A percentile compares a stretch with the other conserved stretches of the same genome.
Evolutionary conservation across 2,888 invertebrate species (phyloP).

Genomic region (Nineta flava): DNA sequence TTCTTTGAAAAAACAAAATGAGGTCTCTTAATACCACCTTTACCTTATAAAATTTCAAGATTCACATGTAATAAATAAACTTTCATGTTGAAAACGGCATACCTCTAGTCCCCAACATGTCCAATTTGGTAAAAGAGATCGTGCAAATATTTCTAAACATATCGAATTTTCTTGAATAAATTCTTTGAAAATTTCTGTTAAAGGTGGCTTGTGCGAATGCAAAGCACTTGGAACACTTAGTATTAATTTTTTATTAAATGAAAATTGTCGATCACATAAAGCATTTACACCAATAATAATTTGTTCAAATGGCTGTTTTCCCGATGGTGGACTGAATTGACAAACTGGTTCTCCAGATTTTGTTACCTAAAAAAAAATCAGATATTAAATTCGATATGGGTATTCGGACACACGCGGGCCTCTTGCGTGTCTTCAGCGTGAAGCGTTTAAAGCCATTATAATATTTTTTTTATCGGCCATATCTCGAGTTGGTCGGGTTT

Average conservation of each 20-base stretch:
- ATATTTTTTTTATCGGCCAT: too few species aligned
- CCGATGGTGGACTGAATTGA: constrained; percentile 42
- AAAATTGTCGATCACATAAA: constrained; percentile 11
- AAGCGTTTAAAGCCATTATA: too few species aligned
- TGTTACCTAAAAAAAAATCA: constrained; percentile 43
- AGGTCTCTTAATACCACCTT: too few species aligned
- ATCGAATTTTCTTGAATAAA: constrained; percentile 39
- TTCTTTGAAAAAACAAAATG: too few species aligned
- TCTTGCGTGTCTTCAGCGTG: too few species aligned
- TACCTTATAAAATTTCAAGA: too few species aligned
- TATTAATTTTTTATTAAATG: constrained; percentile 41
- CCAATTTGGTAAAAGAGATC: constrained; percentile 72
- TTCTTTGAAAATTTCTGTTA: constrained; percentile 46
- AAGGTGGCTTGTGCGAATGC: constrained; percentile 91
- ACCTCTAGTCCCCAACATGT: constrained; percentile 82
- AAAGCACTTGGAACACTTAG: constrained; percentile 79
- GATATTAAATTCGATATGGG: too few species aligned
- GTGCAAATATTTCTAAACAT: constrained; percentile 80
- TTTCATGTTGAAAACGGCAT: constrained; percentile 57
- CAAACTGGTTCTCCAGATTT: constrained; percentile 49
- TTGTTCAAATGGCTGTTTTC: constrained; percentile 82
- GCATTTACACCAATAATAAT: constrained; percentile 42
- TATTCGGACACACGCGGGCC: too few species aligned
- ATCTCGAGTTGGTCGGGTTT: too few species aligned
- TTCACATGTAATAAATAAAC: background rate